Evolutionary conservation across 2,797 vertebrate species (phyloP), one percentile per base, ranked within the genome.

Genomic region (Erpetoichthys calabaricus): DNA sequence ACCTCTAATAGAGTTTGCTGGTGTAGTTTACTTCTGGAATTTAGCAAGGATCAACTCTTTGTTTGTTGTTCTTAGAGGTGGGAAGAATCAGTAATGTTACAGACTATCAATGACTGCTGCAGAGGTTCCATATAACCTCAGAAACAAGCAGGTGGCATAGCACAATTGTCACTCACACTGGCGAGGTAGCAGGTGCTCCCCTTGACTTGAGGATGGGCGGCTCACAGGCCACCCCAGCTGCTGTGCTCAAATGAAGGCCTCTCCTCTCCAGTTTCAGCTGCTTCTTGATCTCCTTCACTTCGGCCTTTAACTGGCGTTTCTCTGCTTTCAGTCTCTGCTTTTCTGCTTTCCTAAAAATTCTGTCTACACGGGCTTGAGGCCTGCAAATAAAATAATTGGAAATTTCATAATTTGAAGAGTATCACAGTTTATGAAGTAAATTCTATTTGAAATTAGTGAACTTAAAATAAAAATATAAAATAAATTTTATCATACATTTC

Each of bases 271-370:
- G 73, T 74, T 94, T 89, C 57, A 98, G 85, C 79, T 97, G 96
- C 78, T 92, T 97, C 82, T 96, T 96, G 68, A 97, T 91, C 82
- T 98, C 94, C 72, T 94, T 90, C 67, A 96, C 90, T 70, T 97
- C 95, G 45, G 91, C 93, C 77, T 95, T 94, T 41, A 94, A 83
- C 75, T 97, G 95, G 65, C 90, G 87, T 78, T 96, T 90, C 79
- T 98, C 95, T 56, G 93, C 90, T 80, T 93, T 85, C 70, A 99
- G 80, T 56, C 91, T 89, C 72, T 97, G 94, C 61, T 96, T 91
- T 75, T 98, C 95, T 25, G 93, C 92, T 77, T 97, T 97, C 76
- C 94, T 83, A 67, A 97, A 91, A 60, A 89, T 92, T 79, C 92
- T 86, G 81, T 99, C 94, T 76, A 92, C 89, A 73, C 92, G 90